Base-by-base conservation (phyloP, 2,888 invertebrate species). In the Lochmaea capreae region DNA sequence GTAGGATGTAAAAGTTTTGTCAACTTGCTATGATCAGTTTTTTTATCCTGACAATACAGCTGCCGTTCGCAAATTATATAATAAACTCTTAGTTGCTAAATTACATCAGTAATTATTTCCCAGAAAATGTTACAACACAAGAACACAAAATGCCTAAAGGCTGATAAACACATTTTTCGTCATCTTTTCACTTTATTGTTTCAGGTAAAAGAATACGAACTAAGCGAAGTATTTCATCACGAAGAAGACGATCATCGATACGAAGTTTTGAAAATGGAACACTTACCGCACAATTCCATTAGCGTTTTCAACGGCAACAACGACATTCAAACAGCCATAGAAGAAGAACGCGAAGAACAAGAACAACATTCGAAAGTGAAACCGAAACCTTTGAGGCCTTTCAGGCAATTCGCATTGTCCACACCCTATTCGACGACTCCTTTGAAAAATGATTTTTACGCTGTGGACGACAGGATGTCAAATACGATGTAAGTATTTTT, bases 141-240 rank as follows among this genome's bases (percentile, higher is more conserved):
- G n/a, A n/a, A n/a, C n/a, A n/a, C n/a, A n/a, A n/a, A n/a, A n/a
- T n/a, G n/a, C n/a, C n/a, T n/a, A n/a, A n/a, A n/a, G n/a, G n/a
- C n/a, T n/a, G 26, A 33, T 33, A 33, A 33, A 5, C 2, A 22
- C 22, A 22, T 33, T 16, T 0, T 16, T 54, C 10, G 5, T 22
- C 22, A 22, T 22, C 22, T 22, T 3, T 22, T 22, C 9, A 18
- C 3, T 9, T 3, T n/a, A 1, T 54, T 54, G 18, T 54, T 54
- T 54, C 89, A 96, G 95, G 89, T 95, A 78, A 94, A 94, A 83
- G 95, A 96, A 88, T 96, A 96, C 89, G 95, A 95, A 86, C 88
- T 96, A 79, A 93, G 94, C 79, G 95, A 95, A 88, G 94, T 94
- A 78, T 95, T 95, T 87, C 95, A 95, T 88, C 93, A 93, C 84